Conservation (phyloP, 2,113 vertebrate genomes). For the Lanius ludovicianus region DNA sequence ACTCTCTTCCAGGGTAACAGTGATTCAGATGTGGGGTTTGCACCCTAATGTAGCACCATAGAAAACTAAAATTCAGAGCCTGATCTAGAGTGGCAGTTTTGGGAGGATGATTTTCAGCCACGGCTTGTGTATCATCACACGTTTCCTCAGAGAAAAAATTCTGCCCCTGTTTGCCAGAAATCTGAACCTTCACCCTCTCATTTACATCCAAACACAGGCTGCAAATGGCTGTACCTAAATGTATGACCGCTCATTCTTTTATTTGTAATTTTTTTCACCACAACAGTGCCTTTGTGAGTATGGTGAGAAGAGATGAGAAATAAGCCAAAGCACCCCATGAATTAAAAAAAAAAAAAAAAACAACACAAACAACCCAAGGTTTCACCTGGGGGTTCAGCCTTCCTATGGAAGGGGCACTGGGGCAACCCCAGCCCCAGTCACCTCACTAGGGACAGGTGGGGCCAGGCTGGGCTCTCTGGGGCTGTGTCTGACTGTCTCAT, state of each 20-base stretch:
- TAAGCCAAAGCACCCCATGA: background rate
- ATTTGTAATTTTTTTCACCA: background rate
- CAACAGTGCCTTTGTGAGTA: fast-evolving
- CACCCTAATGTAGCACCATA: background rate
- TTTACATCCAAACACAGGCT: background rate
- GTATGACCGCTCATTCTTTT: fast-evolving
- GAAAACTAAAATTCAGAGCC: background rate
- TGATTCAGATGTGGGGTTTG: background rate
- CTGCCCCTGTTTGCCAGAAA: background rate
- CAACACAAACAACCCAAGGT: background rate
- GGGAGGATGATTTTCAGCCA: background rate
- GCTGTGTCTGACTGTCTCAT: background rate
- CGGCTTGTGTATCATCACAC: fast-evolving
- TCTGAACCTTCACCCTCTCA: fast-evolving
- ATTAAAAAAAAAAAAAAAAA: too few relatives aligned
- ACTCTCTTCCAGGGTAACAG: background rate
- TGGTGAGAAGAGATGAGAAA: background rate
- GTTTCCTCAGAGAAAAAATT: background rate
- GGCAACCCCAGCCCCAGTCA: background rate
- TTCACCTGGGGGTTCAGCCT: background rate
- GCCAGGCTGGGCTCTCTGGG: background rate
- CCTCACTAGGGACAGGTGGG: background rate
- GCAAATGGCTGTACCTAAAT: background rate
- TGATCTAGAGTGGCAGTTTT: background rate
- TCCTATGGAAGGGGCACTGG: background rate